Evolutionary conservation across 2,113 vertebrate genomes (phyloP).

Genomic region (Mobula hypostoma): DNA sequence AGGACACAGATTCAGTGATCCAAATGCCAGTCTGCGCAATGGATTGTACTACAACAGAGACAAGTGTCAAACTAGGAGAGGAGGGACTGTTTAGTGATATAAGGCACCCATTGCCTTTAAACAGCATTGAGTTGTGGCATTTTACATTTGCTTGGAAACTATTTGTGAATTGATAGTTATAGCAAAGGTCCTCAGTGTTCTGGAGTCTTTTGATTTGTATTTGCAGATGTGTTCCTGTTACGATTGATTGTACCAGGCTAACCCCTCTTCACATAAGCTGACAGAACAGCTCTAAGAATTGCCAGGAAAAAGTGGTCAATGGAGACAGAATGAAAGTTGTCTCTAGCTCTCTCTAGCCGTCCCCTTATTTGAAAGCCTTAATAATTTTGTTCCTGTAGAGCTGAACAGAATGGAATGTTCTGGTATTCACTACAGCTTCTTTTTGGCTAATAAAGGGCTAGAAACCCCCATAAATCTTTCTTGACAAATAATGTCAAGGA

Average conservation of each 20-base stretch:
- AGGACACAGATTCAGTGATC: neutral
- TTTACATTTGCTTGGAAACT: neutral
- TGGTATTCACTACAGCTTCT: neutral
- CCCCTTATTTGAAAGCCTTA: neutral
- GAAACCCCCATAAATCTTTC: neutral
- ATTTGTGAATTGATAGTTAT: neutral
- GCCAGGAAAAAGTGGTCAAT: neutral
- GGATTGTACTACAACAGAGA: neutral
- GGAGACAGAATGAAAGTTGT: neutral
- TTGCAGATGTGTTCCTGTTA: slow-evolving; percentile 11
- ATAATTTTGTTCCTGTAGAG: neutral
- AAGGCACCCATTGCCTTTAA: neutral
- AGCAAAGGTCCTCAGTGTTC: neutral
- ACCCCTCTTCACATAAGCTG: neutral
- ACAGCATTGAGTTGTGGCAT: neutral
- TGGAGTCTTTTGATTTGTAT: slow-evolving; percentile 12
- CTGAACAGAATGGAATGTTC: neutral
- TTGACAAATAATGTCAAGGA: slow-evolving; percentile 8
- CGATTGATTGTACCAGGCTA: neutral
- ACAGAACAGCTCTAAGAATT: neutral
- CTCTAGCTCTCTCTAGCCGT: neutral
- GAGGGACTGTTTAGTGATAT: neutral
- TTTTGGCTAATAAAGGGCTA: neutral
- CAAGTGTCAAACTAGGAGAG: neutral
- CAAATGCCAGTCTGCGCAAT: neutral